These are phyloP conservation scores for Melieria crassipennis DNA, from an alignment of 2,888 invertebrate species.

Conservation along the genomic window DNA sequence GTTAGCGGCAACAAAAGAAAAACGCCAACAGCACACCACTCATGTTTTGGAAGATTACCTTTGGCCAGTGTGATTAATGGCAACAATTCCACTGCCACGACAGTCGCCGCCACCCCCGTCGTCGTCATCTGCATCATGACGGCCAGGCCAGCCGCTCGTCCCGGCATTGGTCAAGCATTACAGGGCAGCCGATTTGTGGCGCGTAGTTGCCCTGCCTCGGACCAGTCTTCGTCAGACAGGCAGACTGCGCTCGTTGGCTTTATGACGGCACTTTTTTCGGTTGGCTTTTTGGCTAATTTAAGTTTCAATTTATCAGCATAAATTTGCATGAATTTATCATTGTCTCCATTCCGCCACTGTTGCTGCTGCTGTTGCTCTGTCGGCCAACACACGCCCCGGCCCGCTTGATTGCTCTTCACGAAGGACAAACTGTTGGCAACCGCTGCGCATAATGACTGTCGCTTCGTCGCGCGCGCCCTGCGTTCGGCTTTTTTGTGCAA, in stretches of 20 bases:
- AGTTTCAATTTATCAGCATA: constrained; percentile 41
- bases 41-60: constrained; percentile 46
- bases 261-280: background rate
- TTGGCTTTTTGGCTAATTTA: constrained; percentile 34
- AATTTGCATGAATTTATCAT: constrained; percentile 41
- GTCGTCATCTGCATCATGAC: background rate
- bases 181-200: constrained; percentile 4
- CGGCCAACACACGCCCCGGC: background rate
- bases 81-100: constrained; percentile 47
- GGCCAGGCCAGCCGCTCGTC: background rate
- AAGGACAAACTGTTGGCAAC: background rate
- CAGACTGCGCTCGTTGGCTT: constrained; percentile 1
- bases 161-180: constrained; percentile 10
- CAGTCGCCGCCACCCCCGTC: constrained; percentile 1
- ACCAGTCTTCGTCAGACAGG: no score
- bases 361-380: constrained; percentile 2
- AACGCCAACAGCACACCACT: constrained; percentile 10
- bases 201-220: background rate
- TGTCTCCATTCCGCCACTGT: constrained; percentile 28
- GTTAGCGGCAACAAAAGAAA: background rate
- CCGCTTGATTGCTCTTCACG: background rate
- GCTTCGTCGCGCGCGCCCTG: no score
- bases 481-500: background rate
- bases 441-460: constrained; percentile 2
- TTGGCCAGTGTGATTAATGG: constrained; percentile 57